Conservation (phyloP, 1,140 invertebrate species). For the Drosophila orosa region DNA sequence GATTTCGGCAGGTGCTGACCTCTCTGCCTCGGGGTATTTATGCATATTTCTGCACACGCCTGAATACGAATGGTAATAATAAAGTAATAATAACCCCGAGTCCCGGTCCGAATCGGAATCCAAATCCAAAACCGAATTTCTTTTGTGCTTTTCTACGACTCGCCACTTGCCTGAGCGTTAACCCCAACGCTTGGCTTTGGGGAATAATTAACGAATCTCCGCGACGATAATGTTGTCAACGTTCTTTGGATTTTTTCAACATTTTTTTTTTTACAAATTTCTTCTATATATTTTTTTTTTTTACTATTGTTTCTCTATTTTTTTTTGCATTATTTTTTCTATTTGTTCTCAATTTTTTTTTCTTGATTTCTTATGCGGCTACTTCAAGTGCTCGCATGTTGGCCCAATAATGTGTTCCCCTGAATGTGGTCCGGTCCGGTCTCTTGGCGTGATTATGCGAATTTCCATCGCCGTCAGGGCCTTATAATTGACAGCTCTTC, state of each 20-base stretch:
- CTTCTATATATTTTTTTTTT: not conserved
- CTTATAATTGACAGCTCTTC: constrained; percentile 22
- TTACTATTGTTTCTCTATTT: not conserved
- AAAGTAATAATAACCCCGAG: constrained; percentile 3
- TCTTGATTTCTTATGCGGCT: not conserved
- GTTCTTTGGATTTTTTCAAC: constrained; percentile 5
- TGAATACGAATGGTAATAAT: constrained; percentile 20
- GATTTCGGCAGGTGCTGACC: constrained; percentile 46
- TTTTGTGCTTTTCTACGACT: constrained; percentile 24
- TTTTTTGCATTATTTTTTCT: not conserved
- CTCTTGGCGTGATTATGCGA: constrained; percentile 67
- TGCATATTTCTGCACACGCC: constrained; percentile 21
- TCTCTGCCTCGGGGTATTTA: constrained; percentile 15
- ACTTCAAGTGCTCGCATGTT: constrained; percentile 68
- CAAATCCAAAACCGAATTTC: constrained; percentile 26
- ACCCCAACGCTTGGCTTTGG: constrained; percentile 33
- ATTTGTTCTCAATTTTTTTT: not conserved
- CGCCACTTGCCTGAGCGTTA: constrained; percentile 73
- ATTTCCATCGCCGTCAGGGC: constrained; percentile 34
- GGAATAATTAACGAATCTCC: constrained; percentile 34
- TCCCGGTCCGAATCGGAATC: not conserved
- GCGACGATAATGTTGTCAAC: constrained; percentile 66
- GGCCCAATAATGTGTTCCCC: constrained; percentile 68
- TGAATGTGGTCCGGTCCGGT: constrained; percentile 46
- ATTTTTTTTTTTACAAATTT: constrained; percentile 1